Evolutionary conservation across 2,113 vertebrate genomes (phyloP), one percentile per base, ranked within the genome.

Genomic region (Sebastes fasciatus): DNA sequence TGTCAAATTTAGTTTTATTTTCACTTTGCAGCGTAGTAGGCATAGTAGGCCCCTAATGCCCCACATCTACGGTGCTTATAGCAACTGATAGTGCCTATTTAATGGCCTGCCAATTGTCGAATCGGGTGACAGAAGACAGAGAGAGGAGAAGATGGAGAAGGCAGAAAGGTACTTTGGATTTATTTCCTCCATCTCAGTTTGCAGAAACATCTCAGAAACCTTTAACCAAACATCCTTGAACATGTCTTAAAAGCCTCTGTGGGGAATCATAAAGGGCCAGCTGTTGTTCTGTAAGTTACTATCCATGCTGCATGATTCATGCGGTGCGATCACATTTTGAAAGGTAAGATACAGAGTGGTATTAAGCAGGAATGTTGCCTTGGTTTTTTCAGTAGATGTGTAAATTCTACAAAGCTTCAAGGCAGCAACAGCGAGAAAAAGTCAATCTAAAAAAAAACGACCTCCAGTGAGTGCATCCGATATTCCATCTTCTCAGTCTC

Each of bases 221-320:
- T 70, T 60, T 34, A 13, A 52, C 73, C 58, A 16, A 40, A 46
- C 1, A 6, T 65, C 79, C 67, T 89, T 82, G 80, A 79, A 52
- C 12, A 11, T 61, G 46, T 62, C 57, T 34, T 52, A 49, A 73
- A 48, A 74, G 12, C 40, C 52, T 81, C 70, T 46, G 42, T 64
- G 58, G 62, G 76, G 45, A 77, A 71, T 83, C 61, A 80, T 74
- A n/a, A 75, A 4, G 2, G n/a, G 58, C 42, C 62, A 75, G 81
- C 68, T 85, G 78, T 74, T 70, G 51, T 51, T 72, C 55, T 55
- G 42, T 34, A 17, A 45, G 71, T 49, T 55, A 34, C 42, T 23
- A 8, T 45, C 17, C 51, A 60, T 23, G 49, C 69, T 75, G 64
- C 17, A 72, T 75, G 78, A 62, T 68, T 86, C 77, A 81, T 61